Conservation (phyloP, 2,113 vertebrate genomes). For the Capreolus pygargus region DNA sequence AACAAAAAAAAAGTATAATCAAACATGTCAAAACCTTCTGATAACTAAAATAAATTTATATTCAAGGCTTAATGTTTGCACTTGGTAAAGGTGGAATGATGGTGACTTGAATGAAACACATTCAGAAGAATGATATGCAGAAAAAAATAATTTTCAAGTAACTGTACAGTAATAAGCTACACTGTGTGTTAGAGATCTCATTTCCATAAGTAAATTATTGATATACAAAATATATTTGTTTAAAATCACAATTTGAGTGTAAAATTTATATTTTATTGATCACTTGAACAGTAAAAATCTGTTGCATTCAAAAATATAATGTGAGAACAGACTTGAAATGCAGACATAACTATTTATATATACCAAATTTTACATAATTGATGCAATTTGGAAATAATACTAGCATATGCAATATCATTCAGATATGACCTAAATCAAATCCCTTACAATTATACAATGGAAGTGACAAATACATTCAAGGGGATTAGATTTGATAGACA, state of each 20-base stretch:
- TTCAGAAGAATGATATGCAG: neutral
- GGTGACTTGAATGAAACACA: neutral
- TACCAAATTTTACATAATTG: neutral
- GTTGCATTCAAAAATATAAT: neutral
- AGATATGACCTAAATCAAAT: neutral
- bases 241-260: neutral
- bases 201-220: neutral
- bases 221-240: neutral
- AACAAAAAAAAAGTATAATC: neutral
- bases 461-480: neutral
- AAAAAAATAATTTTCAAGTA: neutral
- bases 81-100: neutral
- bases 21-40: neutral
- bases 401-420: neutral
- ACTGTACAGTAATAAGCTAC: neutral
- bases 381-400: neutral
- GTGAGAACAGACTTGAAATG: neutral
- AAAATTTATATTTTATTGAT: neutral
- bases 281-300: neutral
- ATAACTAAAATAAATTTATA: neutral
- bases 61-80: neutral
- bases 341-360: neutral
- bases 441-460: neutral
- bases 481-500: neutral
- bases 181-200: neutral